Base-by-base conservation (phyloP, 1,140 invertebrate species). In the Bombus huntii region DNA sequence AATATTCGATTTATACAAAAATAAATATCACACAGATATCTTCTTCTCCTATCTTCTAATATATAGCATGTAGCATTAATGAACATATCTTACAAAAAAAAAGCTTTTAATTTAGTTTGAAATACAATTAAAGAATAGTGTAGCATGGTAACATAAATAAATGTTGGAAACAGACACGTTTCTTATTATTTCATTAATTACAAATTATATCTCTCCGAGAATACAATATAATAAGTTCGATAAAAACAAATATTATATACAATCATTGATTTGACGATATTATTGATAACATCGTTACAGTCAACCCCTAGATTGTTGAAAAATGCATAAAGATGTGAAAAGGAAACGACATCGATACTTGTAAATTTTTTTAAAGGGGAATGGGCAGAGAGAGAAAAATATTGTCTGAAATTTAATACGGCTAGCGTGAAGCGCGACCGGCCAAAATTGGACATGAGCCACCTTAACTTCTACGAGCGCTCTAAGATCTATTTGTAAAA, bases 381-480 rank as follows among this genome's bases (percentile, higher is more conserved):
- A 37, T 13, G 71, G 47, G 71, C 42, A 47, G 57, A 88, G 91
- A 92, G 68, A 91, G 93, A 94, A 94, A 95, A 94, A 95, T 94
- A 95, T 95, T 95, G 92, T 90, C 90, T 95, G 94, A 95, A 95
- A 95, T 93, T 95, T 93, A 94, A 95, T 95, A 95, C 94, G 93
- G 91, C 88, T 87, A 88, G 92, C 88, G 93, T 94, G 92, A 95
- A 93, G 92, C 92, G 92, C 90, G 91, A 92, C 93, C 92, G 90
- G 93, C 95, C 95, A 95, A 95, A 95, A 95, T 95, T 95, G 94
- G 95, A 95, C 94, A 95, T 94, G 95, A 93, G 94, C 94, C 94
- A 94, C 93, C 94, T 93, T 91, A 93, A 93, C 92, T 87, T 92
- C 90, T 93, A 92, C 91, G 88, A 90, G 86, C 91, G 92, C 88